These are phyloP conservation scores for Pterophyllum scalare DNA, from an alignment of 2,113 vertebrate species.

Conservation along the genomic window DNA sequence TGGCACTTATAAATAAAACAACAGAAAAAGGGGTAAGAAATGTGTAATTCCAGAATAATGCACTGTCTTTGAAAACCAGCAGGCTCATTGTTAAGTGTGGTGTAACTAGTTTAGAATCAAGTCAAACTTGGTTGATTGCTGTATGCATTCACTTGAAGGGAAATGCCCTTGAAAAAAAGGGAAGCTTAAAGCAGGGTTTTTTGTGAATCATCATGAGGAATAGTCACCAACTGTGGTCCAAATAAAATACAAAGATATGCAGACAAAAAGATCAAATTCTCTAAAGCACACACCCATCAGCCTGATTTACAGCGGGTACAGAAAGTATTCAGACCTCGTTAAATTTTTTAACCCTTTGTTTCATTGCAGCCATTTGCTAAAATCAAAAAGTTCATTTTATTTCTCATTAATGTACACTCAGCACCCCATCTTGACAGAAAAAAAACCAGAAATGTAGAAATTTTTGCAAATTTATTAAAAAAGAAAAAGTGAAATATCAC, in stretches of 20 bases:
- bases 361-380: no score
- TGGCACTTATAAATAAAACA: neutral
- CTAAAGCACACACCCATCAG: neutral
- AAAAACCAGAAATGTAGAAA: no score
- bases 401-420: no score
- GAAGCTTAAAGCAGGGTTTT: neutral
- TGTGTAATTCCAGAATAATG: neutral
- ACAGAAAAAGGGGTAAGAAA: neutral
- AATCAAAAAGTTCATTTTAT: no score
- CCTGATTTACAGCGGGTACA: neutral
- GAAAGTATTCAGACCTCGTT: no score
- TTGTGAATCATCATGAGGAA: neutral
- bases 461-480: no score
- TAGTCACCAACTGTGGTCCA: neutral
- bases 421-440: no score
- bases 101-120: neutral
- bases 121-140: neutral
- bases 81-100: neutral
- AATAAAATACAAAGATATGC: neutral
- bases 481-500: no score
- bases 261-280: neutral
- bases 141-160: neutral
- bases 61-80: neutral
- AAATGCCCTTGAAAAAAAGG: neutral
- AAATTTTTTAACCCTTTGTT: no score